A percentile compares a stretch with the other conserved stretches of the same genome.
Conservation (phyloP, 1,140 invertebrate genomes). For the Dolichoris vasculosae region DNA sequence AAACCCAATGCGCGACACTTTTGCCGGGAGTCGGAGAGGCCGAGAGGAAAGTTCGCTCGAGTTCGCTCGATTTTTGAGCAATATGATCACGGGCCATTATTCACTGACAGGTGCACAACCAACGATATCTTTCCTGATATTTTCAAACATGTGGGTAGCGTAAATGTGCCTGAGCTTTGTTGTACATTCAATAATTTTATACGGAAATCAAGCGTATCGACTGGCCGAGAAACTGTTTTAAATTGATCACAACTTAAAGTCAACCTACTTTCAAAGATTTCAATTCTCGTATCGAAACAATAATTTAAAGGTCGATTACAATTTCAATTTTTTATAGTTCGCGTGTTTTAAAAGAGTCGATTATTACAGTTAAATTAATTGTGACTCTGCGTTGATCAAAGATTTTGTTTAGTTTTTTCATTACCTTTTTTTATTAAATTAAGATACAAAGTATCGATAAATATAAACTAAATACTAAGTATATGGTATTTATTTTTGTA, state of each 20-base stretch:
- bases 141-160: neutral
- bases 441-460: too few relatives aligned
- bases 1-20: neutral
- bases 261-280: neutral
- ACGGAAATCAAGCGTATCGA: neutral
- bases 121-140: neutral
- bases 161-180: neutral
- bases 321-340: too few relatives aligned
- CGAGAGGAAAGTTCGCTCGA: neutral
- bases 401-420: too few relatives aligned
- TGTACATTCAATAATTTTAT: conserved; percentile 5
- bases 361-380: too few relatives aligned
- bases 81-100: conserved; percentile 22
- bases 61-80: neutral
- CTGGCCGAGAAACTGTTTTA: neutral
- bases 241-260: neutral
- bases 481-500: too few relatives aligned
- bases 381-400: too few relatives aligned
- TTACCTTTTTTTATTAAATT: too few relatives aligned
- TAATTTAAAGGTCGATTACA: too few relatives aligned
- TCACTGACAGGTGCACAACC: conserved; percentile 27
- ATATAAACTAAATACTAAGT: too few relatives aligned
- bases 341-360: too few relatives aligned
- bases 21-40: neutral
- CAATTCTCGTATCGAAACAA: neutral